A percentile compares a stretch with the other conserved stretches of the same genome.
These are phyloP conservation scores for Pomacea maculata DNA, from an alignment of 1,140 invertebrate genomes.

Conservation along the genomic window DNA sequence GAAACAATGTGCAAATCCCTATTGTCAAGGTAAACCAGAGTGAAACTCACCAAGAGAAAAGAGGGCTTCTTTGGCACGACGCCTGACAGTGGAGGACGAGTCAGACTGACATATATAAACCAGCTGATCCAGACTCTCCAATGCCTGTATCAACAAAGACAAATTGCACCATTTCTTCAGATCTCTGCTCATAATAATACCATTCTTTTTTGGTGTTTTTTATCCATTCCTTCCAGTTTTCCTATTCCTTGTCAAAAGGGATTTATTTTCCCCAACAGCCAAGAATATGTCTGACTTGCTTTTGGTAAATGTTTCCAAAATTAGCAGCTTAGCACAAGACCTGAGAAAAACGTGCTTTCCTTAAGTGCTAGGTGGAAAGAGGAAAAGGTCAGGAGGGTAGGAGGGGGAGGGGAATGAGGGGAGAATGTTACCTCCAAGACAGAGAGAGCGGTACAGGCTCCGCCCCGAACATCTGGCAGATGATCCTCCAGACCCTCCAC, in stretches of 20 bases:
- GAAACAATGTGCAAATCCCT: too few species aligned
- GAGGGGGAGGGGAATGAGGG: too few species aligned
- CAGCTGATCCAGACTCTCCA: conserved; percentile 34
- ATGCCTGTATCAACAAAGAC: conserved; percentile 22
- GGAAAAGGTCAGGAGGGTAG: too few species aligned
- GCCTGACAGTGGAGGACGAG: conserved; percentile 50
- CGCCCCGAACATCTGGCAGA: conserved; percentile 52
- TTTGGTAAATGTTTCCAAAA: too few species aligned
- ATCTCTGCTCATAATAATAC: background rate
- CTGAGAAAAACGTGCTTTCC: too few species aligned
- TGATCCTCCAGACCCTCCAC: conserved; percentile 61
- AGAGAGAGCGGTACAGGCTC: conserved; percentile 55
- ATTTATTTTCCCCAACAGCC: background rate
- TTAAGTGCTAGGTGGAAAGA: too few species aligned
- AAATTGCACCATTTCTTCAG: background rate
- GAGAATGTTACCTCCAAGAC: conserved; percentile 49
- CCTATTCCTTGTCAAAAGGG: background rate
- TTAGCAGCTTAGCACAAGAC: too few species aligned
- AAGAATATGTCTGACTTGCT: too few species aligned
- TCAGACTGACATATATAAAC: conserved; percentile 55
- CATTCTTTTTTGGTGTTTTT: background rate
- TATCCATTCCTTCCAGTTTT: background rate
- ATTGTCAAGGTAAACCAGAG: background rate
- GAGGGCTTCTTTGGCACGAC: conserved; percentile 58
- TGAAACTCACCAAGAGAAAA: conserved; percentile 56